phyloP scores from a whole-genome alignment of 2,888 invertebrate genomes.

The Polydesmus complanatus region DNA sequence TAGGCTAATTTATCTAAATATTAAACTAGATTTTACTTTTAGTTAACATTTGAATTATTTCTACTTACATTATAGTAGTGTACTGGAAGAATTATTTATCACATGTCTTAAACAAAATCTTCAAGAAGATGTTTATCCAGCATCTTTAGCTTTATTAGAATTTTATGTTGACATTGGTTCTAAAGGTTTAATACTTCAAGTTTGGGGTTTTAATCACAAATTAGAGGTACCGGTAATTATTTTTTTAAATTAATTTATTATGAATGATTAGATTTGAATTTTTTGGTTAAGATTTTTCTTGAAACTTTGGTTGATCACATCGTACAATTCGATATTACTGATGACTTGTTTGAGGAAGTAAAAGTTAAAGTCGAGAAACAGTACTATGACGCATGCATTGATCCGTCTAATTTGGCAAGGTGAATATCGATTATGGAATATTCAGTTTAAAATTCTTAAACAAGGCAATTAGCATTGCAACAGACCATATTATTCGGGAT shows the following conservation, averaged over 20 bases:
- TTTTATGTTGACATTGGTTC: constrained; percentile 47
- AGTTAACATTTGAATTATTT: no score
- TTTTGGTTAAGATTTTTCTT: constrained; percentile 45
- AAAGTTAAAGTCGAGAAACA: constrained; percentile 48
- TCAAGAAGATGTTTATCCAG: constrained; percentile 56
- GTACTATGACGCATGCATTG: constrained; percentile 57
- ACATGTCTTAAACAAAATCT: constrained; percentile 40
- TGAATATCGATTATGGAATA: constrained; percentile 30
- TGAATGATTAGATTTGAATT: not conserved
- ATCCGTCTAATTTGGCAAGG: constrained; percentile 56
- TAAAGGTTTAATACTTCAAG: constrained; percentile 51
- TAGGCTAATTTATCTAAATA: no score
- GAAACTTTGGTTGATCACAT: constrained; percentile 53
- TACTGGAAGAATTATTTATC: constrained; percentile 45
- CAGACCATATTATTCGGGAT: constrained; percentile 50
- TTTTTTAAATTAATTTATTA: not conserved
- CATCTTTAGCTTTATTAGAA: constrained; percentile 50
- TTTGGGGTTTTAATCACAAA: constrained; percentile 58
- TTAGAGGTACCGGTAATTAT: no score
- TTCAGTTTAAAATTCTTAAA: not conserved
- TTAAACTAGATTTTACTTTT: no score
- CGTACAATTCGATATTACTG: constrained; percentile 43
- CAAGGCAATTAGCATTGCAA: constrained; percentile 35
- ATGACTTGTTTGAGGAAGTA: constrained; percentile 53
- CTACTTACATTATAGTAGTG: constrained; percentile 41